Percentiles rank a stretch among this genome's conserved stretches.
Evolutionary conservation across 2,113 vertebrate genomes (phyloP).

Genomic region (Engraulis encrasicolus): DNA sequence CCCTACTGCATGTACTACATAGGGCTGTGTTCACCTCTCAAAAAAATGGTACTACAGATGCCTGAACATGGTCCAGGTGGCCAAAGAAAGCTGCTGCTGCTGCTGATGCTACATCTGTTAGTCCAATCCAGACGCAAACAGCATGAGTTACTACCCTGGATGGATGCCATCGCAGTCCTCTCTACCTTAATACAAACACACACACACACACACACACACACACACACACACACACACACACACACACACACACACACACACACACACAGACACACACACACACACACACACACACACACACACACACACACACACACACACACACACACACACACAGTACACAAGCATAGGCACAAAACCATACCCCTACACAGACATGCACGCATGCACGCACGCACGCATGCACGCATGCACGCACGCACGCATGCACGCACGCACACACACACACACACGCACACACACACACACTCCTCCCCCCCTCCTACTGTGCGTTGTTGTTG

Average conservation of each 20-base stretch:
- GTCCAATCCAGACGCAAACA: not conserved
- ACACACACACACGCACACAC: too few species aligned
- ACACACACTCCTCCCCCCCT: too few species aligned
- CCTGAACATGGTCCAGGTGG: not conserved
- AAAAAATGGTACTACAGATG: not conserved
- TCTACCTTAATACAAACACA: too few species aligned
- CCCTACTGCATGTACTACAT: not conserved
- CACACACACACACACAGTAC: not conserved
- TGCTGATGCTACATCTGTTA: too few species aligned
- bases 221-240: slow-evolving; percentile 25
- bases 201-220: too few species aligned
- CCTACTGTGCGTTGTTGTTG: not conserved
- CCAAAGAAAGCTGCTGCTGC: not conserved
- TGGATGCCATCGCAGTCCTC: not conserved
- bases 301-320: not conserved
- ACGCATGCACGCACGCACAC: not conserved
- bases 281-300: not conserved
- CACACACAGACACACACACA: not conserved
- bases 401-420: not conserved
- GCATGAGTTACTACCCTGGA: slow-evolving; percentile 8
- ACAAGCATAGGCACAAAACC: not conserved
- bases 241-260: not conserved
- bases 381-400: not conserved
- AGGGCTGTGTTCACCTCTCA: not conserved
- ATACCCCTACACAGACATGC: not conserved